A percentile compares a stretch with the other conserved stretches of the same genome.
These are phyloP conservation scores for Mellilla xanthometata DNA, from an alignment of 2,888 invertebrate species.

Conservation along the genomic window DNA sequence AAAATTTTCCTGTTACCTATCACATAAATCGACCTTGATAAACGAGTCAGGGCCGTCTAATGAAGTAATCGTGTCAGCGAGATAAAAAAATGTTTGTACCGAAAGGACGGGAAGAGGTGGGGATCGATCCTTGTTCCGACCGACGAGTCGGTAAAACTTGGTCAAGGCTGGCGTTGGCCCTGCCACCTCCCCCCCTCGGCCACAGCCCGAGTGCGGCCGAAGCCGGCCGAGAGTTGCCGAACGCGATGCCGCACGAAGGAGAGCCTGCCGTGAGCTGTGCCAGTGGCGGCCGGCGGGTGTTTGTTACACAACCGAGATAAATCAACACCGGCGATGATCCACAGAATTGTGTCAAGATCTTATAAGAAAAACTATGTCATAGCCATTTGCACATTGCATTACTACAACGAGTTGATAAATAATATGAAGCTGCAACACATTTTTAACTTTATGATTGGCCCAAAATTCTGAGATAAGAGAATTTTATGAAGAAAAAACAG, in stretches of 20 bases:
- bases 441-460: not conserved
- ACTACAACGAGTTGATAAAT: not conserved
- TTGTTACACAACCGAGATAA: slow-evolving; percentile 75
- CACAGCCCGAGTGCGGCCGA: slow-evolving; percentile 57
- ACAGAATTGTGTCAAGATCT: slow-evolving; percentile 77
- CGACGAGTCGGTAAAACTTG: slow-evolving; percentile 80
- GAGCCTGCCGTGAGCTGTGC: slow-evolving; percentile 64
- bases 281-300: slow-evolving; percentile 39
- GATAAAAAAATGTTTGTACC: slow-evolving; percentile 59
- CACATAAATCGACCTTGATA: slow-evolving; percentile 54
- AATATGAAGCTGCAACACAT: no score
- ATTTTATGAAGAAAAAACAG: no score
- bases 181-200: slow-evolving; percentile 43
- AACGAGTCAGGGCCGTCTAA: slow-evolving; percentile 56
- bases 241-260: slow-evolving; percentile 30
- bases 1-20: slow-evolving; percentile 24
- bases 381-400: slow-evolving; percentile 1
- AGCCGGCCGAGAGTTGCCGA: slow-evolving; percentile 62
- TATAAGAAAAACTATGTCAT: slow-evolving; percentile 32
- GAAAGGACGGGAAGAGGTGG: slow-evolving; percentile 80
- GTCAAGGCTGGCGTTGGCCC: slow-evolving; percentile 74
- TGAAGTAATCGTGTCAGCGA: slow-evolving; percentile 74
- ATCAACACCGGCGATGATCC: slow-evolving; percentile 70
- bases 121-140: slow-evolving; percentile 77
- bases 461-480: no score